Conservation (phyloP, 30 jellyfish, hydroid and myxozoan genomes). For the Rhopilema esculentum region DNA sequence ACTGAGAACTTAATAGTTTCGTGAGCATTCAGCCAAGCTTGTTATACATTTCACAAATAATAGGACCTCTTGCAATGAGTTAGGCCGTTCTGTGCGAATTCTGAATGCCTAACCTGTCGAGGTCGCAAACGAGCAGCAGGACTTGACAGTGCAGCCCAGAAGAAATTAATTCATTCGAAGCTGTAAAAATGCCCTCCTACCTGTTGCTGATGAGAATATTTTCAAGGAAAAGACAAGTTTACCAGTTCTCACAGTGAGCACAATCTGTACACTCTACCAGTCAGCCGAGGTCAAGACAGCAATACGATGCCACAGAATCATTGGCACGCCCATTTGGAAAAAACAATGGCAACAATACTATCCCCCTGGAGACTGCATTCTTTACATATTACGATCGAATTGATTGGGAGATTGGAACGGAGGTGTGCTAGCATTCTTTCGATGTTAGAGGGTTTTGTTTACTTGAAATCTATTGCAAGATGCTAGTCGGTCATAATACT, state of each 20-base stretch:
- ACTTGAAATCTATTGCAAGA: too few species aligned
- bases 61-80: neutral
- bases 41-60: neutral
- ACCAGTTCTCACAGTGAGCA: neutral
- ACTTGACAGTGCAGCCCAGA: neutral
- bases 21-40: neutral
- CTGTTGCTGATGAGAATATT: neutral
- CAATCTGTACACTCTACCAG: neutral
- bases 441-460: too few species aligned
- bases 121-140: neutral
- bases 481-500: too few species aligned
- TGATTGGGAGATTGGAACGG: neutral
- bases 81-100: neutral
- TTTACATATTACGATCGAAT: neutral
- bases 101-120: neutral
- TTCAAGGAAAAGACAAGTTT: neutral
- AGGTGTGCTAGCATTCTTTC: too few species aligned
- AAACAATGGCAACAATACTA: slow-evolving; percentile 1
- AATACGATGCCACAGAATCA: neutral
- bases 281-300: neutral
- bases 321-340: slow-evolving; percentile 17
- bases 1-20: neutral
- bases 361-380: slow-evolving; percentile 20
- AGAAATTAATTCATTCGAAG: neutral
- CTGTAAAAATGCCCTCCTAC: neutral